Conservation (phyloP, 2,113 vertebrate genomes). For the Silurus meridionalis region DNA sequence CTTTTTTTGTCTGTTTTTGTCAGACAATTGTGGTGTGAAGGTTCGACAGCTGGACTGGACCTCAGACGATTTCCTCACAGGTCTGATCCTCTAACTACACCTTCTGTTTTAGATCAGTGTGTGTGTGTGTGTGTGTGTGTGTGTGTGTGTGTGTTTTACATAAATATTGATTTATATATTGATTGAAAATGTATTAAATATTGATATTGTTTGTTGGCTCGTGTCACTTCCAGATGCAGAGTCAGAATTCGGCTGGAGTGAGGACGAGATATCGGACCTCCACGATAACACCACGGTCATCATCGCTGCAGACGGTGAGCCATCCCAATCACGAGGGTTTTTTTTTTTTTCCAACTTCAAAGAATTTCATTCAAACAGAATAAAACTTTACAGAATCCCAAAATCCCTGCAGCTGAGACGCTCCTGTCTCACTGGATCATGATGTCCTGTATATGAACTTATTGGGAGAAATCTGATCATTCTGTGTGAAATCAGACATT, state of each 20-base stretch:
- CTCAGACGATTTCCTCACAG: slow-evolving; percentile 78
- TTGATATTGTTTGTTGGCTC: not conserved
- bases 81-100: slow-evolving; percentile 59
- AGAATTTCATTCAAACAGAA: too few relatives aligned
- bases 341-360: too few relatives aligned
- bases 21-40: slow-evolving; percentile 75
- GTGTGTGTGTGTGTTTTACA: not conserved
- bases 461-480: too few relatives aligned
- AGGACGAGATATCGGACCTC: slow-evolving; percentile 83
- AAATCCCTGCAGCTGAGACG: too few relatives aligned
- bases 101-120: not conserved
- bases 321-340: not conserved
- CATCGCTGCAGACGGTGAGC: slow-evolving; percentile 87
- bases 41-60: slow-evolving; percentile 87
- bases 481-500: too few relatives aligned
- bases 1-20: not conserved
- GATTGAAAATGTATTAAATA: too few relatives aligned
- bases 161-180: not conserved
- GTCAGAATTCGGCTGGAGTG: slow-evolving; percentile 83
- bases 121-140: not conserved
- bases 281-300: slow-evolving; percentile 79
- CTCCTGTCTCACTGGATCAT: too few relatives aligned
- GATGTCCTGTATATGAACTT: too few relatives aligned
- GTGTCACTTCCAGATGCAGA: slow-evolving; percentile 55
- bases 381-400: too few relatives aligned